Evolutionary conservation across 2,797 vertebrate species (phyloP), one percentile per base, ranked within the genome.

Genomic region (Anguilla anguilla): DNA sequence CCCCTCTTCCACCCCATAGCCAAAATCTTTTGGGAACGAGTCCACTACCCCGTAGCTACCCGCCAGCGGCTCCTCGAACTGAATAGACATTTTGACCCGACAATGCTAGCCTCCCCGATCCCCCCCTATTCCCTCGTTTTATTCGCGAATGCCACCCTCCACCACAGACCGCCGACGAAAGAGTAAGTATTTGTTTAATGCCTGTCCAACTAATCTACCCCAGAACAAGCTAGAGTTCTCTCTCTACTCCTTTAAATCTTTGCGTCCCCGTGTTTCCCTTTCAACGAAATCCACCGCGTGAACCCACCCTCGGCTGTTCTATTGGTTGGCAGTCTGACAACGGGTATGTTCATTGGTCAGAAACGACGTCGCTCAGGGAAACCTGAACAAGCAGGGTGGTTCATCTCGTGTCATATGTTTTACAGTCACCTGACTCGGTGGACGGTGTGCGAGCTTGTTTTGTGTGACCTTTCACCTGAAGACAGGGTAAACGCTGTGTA

Each of bases 1-100:
- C 89, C 97, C 96, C 95, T 98, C 98, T 89, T 98, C 98, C 87
- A 97, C 98, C 61, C 98, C 98, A 90, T 99, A 99, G n/a, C 97
- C 98, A 92, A 99, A 99, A 92, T 99, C 98, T 95, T 99, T 99
- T 6, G 98, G 98, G 93, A 99, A 99, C 1, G 98, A 97, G 92
- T 98, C 98, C 25, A 97, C 96, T 13, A 97, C 96, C 89, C 97
- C 98, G 91, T 98, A 98, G 94, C 98, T 98, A 87, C 97, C 97
- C 88, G 97, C 94, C 91, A 98, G 97, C 94, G 97, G 94, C 94
- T 96, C 96, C 95, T 96, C 98, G 96, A 97, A 98, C 95, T 97
- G 97, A 92, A 98, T 97, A 95, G 97, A 98, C 97, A 98, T 98
- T 95, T 96, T 96, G 93, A 96, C 94, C 96, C 87, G 92, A 94